Conservation (phyloP, 2,797 vertebrate species). For the Lateolabrax maculatus region DNA sequence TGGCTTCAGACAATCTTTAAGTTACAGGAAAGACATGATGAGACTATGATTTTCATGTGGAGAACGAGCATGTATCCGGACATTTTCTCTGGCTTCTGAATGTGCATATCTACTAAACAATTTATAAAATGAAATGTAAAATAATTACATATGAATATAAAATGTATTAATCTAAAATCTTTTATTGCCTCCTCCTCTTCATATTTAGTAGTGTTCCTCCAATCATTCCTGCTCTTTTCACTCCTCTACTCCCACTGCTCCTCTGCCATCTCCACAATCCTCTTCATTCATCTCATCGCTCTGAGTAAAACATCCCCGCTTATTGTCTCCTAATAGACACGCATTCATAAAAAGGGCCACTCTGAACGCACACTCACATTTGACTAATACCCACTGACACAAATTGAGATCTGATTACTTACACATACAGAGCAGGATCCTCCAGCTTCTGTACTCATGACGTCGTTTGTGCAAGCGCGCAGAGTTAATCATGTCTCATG, state of each 20-base stretch:
- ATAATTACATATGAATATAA: background rate
- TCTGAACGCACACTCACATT: slow-evolving; percentile 26
- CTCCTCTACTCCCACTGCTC: slow-evolving; percentile 12
- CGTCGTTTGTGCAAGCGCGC: background rate
- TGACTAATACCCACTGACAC: slow-evolving; percentile 52
- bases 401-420: slow-evolving; percentile 62
- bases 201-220: too few species aligned
- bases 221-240: slow-evolving; percentile 1
- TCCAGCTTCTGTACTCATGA: slow-evolving; percentile 21
- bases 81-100: background rate
- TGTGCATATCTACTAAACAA: background rate
- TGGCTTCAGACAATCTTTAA: background rate
- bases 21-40: background rate
- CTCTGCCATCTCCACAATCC: slow-evolving; percentile 17
- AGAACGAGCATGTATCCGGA: background rate
- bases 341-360: slow-evolving; percentile 29
- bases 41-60: background rate
- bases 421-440: slow-evolving; percentile 40
- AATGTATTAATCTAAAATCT: slow-evolving; percentile 9
- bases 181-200: background rate
- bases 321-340: slow-evolving; percentile 28
- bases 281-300: slow-evolving; percentile 33
- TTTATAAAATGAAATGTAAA: background rate
- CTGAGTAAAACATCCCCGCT: slow-evolving; percentile 19
- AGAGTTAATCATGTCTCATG: slow-evolving; percentile 19